Base-by-base conservation (phyloP, 2,888 invertebrate species). In the Cataglyphis livida region DNA sequence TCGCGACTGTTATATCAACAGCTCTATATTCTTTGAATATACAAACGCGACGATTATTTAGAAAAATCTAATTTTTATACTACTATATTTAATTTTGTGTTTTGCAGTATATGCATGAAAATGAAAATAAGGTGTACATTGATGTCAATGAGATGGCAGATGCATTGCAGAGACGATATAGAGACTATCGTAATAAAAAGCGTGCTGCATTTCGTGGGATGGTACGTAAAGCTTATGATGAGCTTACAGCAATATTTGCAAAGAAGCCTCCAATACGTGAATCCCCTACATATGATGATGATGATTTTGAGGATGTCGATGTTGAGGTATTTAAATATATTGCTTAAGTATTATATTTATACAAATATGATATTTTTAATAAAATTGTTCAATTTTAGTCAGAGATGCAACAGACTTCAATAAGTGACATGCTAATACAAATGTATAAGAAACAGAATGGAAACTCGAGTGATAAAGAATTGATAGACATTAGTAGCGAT, bases 71-170 rank as follows among this genome's bases (percentile, higher is more conserved):
- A 62, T 21, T 48, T 32, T 48, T 3, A n/a, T 28, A 7, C 10
- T 15, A 28, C 51, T 51, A 15, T 51, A 51, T 18, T 25, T 48
- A n/a, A 41, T 35, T 44, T 57, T 10, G 25, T 62, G 88, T 83
- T 76, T 95, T 95, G 61, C 90, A 97, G 96, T 98, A 98, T 94
- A 95, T 98, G 91, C 97, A 97, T 87, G 97, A 97, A 91, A 97
- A 98, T 95, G 97, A 97, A 85, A 97, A 97, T 91, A 97, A 97
- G 95, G 97, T 97, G 9, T 97, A 97, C 93, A 96, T 98, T 88
- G 98, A 98, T 95, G 97, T 98, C 82, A 96, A 97, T 93, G 96
- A 97, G 92, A 98, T 98, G 97, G 97, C 98, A 90, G 97, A 97
- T 93, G 96, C 96, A 90, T 95, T 98, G 75, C 97, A 97, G 95